Percentiles rank a stretch among this genome's conserved stretches.
Evolutionary conservation across 2,888 invertebrate species (phyloP).

Genomic region (Fragum whitleyi): DNA sequence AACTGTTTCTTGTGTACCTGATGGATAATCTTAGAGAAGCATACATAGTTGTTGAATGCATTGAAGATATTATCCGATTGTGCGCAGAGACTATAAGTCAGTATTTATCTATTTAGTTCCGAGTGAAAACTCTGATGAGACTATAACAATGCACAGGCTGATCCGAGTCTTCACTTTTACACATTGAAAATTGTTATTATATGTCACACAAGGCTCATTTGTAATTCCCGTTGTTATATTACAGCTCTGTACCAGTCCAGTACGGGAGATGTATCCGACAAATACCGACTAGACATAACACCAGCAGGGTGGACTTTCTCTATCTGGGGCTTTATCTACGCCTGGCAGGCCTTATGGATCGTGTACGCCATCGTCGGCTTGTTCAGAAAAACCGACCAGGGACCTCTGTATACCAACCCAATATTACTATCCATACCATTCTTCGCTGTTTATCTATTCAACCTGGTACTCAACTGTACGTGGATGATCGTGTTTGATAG

Average conservation of each 20-base stretch:
- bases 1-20: too few species aligned
- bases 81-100: too few species aligned
- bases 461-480: constrained; percentile 72
- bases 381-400: constrained; percentile 73
- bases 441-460: constrained; percentile 70
- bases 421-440: constrained; percentile 73
- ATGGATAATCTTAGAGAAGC: too few species aligned
- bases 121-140: too few species aligned
- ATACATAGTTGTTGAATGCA: too few species aligned
- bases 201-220: too few species aligned
- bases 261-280: constrained; percentile 72
- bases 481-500: constrained; percentile 82
- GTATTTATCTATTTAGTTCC: too few species aligned
- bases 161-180: too few species aligned
- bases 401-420: constrained; percentile 75
- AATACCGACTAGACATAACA: constrained; percentile 73
- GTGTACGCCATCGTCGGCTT: constrained; percentile 74
- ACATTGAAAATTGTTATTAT: too few species aligned
- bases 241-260: constrained; percentile 72
- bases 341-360: constrained; percentile 78
- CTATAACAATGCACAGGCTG: too few species aligned
- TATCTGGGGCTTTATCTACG: constrained; percentile 76
- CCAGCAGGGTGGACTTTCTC: constrained; percentile 79
- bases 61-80: too few species aligned
- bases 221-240: too few species aligned